These are phyloP conservation scores for Amblyjoppa proteus DNA, from an alignment of 2,888 invertebrate genomes.

Conservation along the genomic window DNA sequence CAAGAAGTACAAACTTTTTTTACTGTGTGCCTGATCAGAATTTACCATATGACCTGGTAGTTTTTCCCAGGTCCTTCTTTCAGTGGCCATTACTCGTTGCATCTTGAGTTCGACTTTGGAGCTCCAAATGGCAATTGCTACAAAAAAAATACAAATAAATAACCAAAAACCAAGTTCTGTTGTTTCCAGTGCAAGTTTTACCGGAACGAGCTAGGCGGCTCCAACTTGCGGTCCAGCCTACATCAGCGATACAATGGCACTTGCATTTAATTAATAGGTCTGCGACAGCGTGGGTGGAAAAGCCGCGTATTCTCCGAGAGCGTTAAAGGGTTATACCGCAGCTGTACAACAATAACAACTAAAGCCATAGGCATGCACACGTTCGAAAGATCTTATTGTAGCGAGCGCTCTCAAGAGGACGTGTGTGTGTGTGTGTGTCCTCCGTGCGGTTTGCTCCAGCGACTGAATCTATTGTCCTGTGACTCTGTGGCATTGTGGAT, in stretches of 20 bases:
- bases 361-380: background rate
- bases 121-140: too few relatives aligned
- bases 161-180: background rate
- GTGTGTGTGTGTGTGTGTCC: slow-evolving; percentile 17
- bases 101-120: too few relatives aligned
- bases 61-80: too few relatives aligned
- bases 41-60: too few relatives aligned
- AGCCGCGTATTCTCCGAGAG: slow-evolving; percentile 6
- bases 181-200: background rate
- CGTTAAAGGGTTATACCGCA: slow-evolving; percentile 20
- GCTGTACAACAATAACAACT: slow-evolving; percentile 47
- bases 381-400: slow-evolving; percentile 48
- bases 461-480: slow-evolving; percentile 49
- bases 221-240: background rate
- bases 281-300: background rate
- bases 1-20: too few relatives aligned
- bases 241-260: slow-evolving; percentile 7
- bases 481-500: slow-evolving; percentile 57
- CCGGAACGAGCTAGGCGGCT: background rate
- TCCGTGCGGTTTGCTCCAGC: slow-evolving; percentile 44
- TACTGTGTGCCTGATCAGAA: too few relatives aligned
- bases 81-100: too few relatives aligned
- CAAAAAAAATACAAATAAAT: too few relatives aligned
- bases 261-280: slow-evolving; percentile 12
- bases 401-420: background rate